These are phyloP conservation scores for Lagopus leucura DNA, from an alignment of 2,113 vertebrate species.

Conservation along the genomic window DNA sequence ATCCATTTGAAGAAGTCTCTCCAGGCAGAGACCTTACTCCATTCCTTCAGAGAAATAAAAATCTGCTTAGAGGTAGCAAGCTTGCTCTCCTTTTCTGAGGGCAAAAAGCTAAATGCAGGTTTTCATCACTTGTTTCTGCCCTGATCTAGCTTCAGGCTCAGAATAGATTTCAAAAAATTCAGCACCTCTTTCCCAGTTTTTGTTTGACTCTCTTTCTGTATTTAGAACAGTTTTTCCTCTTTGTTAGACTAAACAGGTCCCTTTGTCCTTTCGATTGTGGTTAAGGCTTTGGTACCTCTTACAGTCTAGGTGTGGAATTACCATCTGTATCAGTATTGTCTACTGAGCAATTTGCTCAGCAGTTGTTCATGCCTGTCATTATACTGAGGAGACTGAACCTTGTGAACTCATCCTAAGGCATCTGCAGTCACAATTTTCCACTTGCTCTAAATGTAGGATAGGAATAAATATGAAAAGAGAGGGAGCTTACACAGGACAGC, in stretches of 20 bases:
- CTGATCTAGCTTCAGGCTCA: neutral
- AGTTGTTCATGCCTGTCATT: accelerated
- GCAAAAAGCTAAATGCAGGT: neutral
- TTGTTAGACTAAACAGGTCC: neutral
- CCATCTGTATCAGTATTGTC: neutral
- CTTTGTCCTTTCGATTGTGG: neutral
- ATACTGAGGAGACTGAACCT: neutral
- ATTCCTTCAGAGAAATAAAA: neutral
- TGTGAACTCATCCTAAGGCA: neutral
- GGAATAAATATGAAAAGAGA: neutral
- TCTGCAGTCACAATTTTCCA: neutral
- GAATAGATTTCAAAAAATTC: neutral
- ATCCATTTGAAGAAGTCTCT: neutral
- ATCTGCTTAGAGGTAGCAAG: neutral
- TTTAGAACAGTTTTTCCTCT: neutral
- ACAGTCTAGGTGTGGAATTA: neutral
- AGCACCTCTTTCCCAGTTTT: neutral
- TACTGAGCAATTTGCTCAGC: neutral
- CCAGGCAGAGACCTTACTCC: neutral
- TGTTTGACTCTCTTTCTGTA: neutral
- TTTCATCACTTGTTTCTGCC: neutral
- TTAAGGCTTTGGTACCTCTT: neutral
- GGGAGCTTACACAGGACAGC: neutral
- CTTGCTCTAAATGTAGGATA: neutral
- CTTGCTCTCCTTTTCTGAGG: neutral